Evolutionary conservation across 2,113 vertebrate species (phyloP).

Genomic region (Leucosticte australis): DNA sequence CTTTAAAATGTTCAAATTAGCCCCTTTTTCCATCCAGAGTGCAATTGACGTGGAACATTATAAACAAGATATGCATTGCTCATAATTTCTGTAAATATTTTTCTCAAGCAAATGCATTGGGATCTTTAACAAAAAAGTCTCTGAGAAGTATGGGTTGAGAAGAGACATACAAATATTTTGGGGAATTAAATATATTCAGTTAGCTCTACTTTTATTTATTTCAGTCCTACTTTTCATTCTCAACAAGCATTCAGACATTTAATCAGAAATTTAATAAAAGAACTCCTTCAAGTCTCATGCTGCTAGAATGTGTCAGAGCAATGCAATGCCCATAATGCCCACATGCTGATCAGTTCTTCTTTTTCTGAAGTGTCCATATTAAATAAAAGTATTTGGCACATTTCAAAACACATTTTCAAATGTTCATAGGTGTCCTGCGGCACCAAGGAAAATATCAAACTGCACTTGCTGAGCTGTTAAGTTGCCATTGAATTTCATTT

Average conservation of each 20-base stretch:
- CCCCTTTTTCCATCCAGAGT: not conserved
- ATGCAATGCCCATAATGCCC: slow-evolving; percentile 22
- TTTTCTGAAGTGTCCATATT: slow-evolving; percentile 30
- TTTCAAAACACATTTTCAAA: slow-evolving; percentile 47
- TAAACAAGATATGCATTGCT: not conserved
- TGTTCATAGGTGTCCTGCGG: not conserved
- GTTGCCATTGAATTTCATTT: not conserved
- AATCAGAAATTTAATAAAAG: slow-evolving; percentile 57
- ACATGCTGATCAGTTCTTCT: slow-evolving; percentile 44
- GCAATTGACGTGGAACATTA: not conserved
- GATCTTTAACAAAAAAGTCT: not conserved
- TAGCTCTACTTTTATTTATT: not conserved
- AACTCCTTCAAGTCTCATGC: not conserved
- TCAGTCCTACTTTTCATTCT: slow-evolving; percentile 16
- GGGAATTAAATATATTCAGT: not conserved
- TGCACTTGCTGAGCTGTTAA: slow-evolving; percentile 18
- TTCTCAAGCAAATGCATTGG: not conserved
- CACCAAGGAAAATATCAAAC: not conserved
- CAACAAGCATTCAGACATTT: slow-evolving; percentile 39
- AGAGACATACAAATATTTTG: not conserved
- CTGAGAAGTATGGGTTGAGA: not conserved
- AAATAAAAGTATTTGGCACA: slow-evolving; percentile 45
- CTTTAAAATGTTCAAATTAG: not conserved
- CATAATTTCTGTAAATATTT: not conserved
- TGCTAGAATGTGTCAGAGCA: slow-evolving; percentile 24